A percentile compares a stretch with the other conserved stretches of the same genome.
Evolutionary conservation across 1,140 invertebrate genomes (phyloP).

Genomic region (Drosophila paulistorum): DNA sequence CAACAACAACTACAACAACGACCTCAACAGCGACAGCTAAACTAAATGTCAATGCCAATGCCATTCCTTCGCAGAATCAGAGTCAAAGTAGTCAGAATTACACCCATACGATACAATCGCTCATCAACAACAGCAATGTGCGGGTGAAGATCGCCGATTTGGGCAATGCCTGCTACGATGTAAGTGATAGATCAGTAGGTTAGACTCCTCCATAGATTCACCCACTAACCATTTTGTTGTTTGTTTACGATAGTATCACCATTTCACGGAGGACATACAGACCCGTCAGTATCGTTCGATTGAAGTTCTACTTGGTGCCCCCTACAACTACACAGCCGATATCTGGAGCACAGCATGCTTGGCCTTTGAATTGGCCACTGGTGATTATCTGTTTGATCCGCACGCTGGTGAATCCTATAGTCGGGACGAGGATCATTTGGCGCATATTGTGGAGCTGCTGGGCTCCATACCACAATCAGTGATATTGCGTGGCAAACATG

Average conservation of each 20-base stretch:
- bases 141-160: conserved; percentile 98
- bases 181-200: conserved; percentile 48
- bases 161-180: conserved; percentile 98
- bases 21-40: conserved; percentile 63
- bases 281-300: conserved; percentile 98
- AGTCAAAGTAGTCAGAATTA: conserved; percentile 73
- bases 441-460: conserved; percentile 98
- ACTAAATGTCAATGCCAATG: conserved; percentile 79
- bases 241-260: conserved; percentile 67
- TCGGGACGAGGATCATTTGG: conserved; percentile 98
- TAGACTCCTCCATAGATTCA: too few species aligned
- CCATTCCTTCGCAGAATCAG: conserved; percentile 79
- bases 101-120: conserved; percentile 88
- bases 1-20: conserved; percentile 38
- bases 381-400: conserved; percentile 99
- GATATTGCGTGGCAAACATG: conserved; percentile 80
- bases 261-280: conserved; percentile 92
- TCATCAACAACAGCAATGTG: conserved; percentile 93
- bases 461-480: conserved; percentile 93
- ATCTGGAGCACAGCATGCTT: conserved; percentile 99
- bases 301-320: conserved; percentile 95
- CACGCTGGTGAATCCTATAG: conserved; percentile 93
- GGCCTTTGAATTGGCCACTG: conserved; percentile 99
- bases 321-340: conserved; percentile 97
- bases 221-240: too few species aligned